A percentile compares a stretch with the other conserved stretches of the same genome.
These are phyloP conservation scores for Polypterus bichir DNA, from an alignment of 2,113 vertebrate species.

Conservation along the genomic window DNA sequence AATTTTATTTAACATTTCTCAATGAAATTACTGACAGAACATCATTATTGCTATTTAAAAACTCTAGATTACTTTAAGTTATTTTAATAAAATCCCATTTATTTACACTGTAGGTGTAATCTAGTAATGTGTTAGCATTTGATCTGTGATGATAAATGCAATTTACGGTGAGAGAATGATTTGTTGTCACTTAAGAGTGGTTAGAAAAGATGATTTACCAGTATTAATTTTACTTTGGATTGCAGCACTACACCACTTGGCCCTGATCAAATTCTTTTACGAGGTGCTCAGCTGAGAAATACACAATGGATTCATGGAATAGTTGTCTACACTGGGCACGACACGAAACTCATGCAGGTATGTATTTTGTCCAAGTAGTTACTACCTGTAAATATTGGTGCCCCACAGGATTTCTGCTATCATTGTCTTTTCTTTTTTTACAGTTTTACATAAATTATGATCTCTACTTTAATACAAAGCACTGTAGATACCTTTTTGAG, in stretches of 20 bases:
- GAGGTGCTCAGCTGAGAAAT: conserved; percentile 92
- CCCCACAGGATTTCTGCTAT: too few relatives aligned
- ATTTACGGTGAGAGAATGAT: too few relatives aligned
- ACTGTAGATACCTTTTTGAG: too few relatives aligned
- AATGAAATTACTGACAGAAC: not conserved
- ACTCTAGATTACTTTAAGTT: not conserved
- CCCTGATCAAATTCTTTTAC: conserved; percentile 89
- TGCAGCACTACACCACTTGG: conserved; percentile 77
- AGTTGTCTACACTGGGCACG: conserved; percentile 94
- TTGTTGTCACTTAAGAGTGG: too few relatives aligned
- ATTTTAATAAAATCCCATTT: not conserved
- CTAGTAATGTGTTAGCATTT: too few relatives aligned
- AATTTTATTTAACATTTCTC: not conserved
- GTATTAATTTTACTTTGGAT: not conserved
- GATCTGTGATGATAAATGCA: too few relatives aligned
- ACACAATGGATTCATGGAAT: conserved; percentile 95
- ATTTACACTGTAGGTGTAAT: too few relatives aligned
- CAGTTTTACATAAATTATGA: too few relatives aligned
- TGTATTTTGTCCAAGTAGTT: not conserved
- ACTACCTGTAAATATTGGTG: too few relatives aligned
- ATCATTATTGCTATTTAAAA: not conserved
- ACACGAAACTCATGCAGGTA: conserved; percentile 98
- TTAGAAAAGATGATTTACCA: too few relatives aligned
- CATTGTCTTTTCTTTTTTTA: too few relatives aligned
- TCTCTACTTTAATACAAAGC: too few relatives aligned